A percentile compares a stretch with the other conserved stretches of the same genome.
Evolutionary conservation across 2,113 vertebrate genomes (phyloP).

Genomic region (Menura novaehollandiae): DNA sequence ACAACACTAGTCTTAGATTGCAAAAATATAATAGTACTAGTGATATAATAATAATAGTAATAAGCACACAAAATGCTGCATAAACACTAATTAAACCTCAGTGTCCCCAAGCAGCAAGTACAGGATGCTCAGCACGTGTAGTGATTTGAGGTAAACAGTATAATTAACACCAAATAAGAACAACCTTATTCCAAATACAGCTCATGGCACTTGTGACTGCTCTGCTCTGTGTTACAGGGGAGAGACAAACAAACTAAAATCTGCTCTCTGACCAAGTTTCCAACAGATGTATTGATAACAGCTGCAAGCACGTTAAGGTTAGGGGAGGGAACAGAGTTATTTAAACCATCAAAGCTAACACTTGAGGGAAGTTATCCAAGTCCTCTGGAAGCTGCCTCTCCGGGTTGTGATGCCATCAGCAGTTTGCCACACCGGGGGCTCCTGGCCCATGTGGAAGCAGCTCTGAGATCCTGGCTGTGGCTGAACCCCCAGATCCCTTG

Average conservation of each 20-base stretch:
- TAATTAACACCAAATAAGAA: conserved; percentile 2
- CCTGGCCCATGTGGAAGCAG: neutral
- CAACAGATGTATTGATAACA: neutral
- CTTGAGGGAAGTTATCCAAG: neutral
- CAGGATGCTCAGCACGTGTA: neutral
- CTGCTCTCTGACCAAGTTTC: neutral
- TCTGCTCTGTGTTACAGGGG: neutral
- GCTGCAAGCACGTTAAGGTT: neutral
- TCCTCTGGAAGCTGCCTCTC: neutral
- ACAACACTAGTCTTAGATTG: conserved; percentile 2
- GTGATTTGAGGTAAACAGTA: conserved; percentile 4
- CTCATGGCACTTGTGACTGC: neutral
- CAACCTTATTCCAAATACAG: neutral
- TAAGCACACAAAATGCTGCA: conserved; percentile 54
- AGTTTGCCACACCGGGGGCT: neutral
- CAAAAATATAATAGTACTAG: conserved; percentile 13
- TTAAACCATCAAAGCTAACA: neutral
- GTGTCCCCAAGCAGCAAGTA: conserved; percentile 23
- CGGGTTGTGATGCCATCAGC: neutral
- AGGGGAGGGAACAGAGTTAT: neutral
- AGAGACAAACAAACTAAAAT: neutral
- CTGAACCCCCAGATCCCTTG: accelerated
- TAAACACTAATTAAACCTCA: conserved; percentile 64
- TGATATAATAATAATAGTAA: conserved; percentile 46
- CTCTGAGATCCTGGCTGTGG: neutral